Evolutionary conservation across 2,113 vertebrate species (phyloP), one percentile per base, ranked within the genome.

Genomic region (Cyrtonyx montezumae): DNA sequence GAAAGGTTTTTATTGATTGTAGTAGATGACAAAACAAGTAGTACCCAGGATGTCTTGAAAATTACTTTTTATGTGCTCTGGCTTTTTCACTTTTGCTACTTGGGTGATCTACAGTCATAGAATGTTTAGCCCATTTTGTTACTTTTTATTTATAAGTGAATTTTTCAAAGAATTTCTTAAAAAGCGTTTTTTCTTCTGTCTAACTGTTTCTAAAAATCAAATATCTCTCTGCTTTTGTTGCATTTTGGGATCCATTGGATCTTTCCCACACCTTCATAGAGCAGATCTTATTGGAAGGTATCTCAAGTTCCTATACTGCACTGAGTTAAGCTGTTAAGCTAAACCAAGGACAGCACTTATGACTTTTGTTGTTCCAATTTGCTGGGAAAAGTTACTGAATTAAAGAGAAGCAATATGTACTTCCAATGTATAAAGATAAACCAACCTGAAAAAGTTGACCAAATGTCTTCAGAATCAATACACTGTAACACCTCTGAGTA

Each of bases 1-100:
- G 77, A 89, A 94, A 79, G 43, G 37, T 6, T 87, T 75, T 43
- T 71, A 91, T 71, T 89, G 84, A 87, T 80, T 79, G 48, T 53
- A 71, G 37, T 4, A 61, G 69, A 43, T 42, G 61, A 87, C 51
- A 87, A 66, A 88, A 91, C 25, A 71, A 78, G 74, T 25, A 11
- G 51, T 48, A 84, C 25, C 61, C 48, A 36, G 58, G 66, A 71
- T 28, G 53, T 46, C 43, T 9, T 87, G 69, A 34, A 93, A 93
- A 95, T 81, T 65, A 48, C 84, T 43, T 71, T 81, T 81, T 56
- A 92, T 63, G 36, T 56, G 62, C 32, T 92, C 62, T 87, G 56
- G 8, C 19, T 84, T 91, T 75, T 91, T 56, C 22, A 36, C 17
- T 91, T 92, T 17, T 68, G 74, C 59, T 51, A 45, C 34, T 76